Percentiles rank a stretch among this genome's conserved stretches.
phyloP scores from a whole-genome alignment of 2,113 vertebrate species.

The Dunckerocampus dactyliophorus region DNA sequence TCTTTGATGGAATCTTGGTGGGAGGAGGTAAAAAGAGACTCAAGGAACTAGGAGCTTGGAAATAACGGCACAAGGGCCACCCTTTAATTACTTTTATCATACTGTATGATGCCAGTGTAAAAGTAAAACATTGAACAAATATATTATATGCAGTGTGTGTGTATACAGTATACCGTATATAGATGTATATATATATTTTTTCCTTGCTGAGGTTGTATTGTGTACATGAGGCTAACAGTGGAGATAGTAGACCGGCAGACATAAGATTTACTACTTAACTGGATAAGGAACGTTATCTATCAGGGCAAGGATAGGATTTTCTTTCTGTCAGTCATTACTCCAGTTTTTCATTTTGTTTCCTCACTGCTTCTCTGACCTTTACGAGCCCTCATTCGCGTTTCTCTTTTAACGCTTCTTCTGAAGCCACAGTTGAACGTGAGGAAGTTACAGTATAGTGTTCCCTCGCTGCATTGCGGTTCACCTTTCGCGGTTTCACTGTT shows the following conservation, averaged over 20 bases:
- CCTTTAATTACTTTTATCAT: too few species aligned
- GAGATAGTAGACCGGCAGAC: constrained; percentile 6
- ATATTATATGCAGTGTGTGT: too few species aligned
- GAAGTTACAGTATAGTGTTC: background rate
- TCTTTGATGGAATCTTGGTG: too few species aligned
- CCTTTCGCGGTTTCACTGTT: too few species aligned
- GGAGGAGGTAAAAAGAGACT: too few species aligned
- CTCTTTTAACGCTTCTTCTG: constrained; percentile 13
- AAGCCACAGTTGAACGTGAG: background rate
- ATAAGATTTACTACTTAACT: constrained; percentile 24
- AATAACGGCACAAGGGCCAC: too few species aligned
- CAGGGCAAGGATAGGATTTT: constrained; percentile 17
- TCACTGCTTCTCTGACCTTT: background rate
- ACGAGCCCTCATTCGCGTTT: background rate
- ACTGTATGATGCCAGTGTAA: too few species aligned
- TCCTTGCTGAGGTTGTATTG: background rate
- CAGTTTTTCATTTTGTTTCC: background rate
- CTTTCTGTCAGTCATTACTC: constrained; percentile 17
- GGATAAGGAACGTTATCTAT: constrained; percentile 1
- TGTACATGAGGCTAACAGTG: background rate
- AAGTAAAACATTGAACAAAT: too few species aligned
- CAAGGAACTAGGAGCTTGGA: too few species aligned
- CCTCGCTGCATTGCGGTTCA: too few species aligned
- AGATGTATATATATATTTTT: background rate
- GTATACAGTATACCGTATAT: too few species aligned